Evolutionary conservation across 1,140 invertebrate genomes (phyloP), one percentile per base, ranked within the genome.

Genomic region (Drosophila simulans): DNA sequence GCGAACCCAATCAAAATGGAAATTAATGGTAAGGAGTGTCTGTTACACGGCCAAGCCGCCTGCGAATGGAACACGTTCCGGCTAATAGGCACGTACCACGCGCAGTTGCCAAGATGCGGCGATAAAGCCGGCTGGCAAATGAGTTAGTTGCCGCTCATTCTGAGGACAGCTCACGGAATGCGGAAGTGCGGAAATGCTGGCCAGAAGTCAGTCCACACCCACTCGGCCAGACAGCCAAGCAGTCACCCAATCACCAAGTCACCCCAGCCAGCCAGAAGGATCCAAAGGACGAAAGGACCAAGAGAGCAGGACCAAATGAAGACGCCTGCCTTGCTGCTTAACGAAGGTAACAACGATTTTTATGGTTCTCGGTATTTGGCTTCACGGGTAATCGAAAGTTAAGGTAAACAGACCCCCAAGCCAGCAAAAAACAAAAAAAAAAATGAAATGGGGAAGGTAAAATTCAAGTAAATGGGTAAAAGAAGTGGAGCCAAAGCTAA

Each of bases 41-140:
- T 70, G 64, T 70, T 70, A 70, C 68, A 57, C 35, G 52, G 35
- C 35, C 0, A 5, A 12, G 15, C 35, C 39, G 34, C 57, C 78
- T 79, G 73, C 79, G 73, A 86, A 81, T 86, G 78, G 62, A 77
- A 86, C 81, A 85, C 81, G 81, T 85, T 58, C 56, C 49, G 64
- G 78, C 78, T 85, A 85, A 85, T 85, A 88, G 81, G 79, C 81
- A 85, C 81, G 81, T 85, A 81, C 59, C 68, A 70, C 51, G 68
- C 53, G 68, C 53, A 65, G 53, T 58, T 71, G 51, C 80, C 77
- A 74, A 69, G 70, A 74, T 63, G 71, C 65, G 77, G 66, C 72
- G 74, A 80, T 84, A 84, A 84, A 80, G 82, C 77, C 68, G 64
- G 66, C 62, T 80, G 81, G 80, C 80, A 84, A 84, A 84, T 85